Evolutionary conservation across 1,140 invertebrate genomes (phyloP), one percentile per base, ranked within the genome.

Genomic region (Mercenaria mercenaria): DNA sequence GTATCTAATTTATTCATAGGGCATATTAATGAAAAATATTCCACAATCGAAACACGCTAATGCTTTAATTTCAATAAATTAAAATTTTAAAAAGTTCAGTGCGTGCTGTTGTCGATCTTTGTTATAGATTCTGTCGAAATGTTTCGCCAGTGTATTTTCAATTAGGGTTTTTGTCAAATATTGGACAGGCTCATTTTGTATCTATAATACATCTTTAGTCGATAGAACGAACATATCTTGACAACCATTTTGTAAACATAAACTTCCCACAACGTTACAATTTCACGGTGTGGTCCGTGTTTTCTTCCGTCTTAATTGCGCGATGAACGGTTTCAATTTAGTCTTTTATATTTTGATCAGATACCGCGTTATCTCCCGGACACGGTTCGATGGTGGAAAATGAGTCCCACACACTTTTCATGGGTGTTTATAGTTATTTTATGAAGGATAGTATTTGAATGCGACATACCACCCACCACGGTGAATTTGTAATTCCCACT

Each of bases 281-380:
- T n/a, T 83, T 59, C 59, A 67, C 82, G 26, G 82, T 84, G 82
- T 84, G 82, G 82, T 84, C 82, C 29, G 18, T 23, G 6, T 32
- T 39, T 87, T 52, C 41, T 41, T 29, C 82, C 8, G 47, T 87
- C 52, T 86, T 87, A 87, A 87, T 87, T 87, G 72, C 29, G 34
- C 84, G 39, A 79, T 87, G 74, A 77, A 76, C 37, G 72, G 39
- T 79, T 87, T 87, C 84, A 87, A 64, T 87, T 87, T 34, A 77
- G 43, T 52, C 39, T 50, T 29, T 84, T 84, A 47, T 84, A 37
- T 72, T 84, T 47, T 13, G n/a, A 84, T 84, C 82, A 43, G 82
- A 84, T 84, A 84, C 26, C 18, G 29, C 37, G 64, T 67, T 84
- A 84, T 84, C 82, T 50, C 34, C 39, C 47, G 34, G 82, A 29